Evolutionary conservation across 1,140 invertebrate species (phyloP).

Genomic region (Elymnias hypermnestra): DNA sequence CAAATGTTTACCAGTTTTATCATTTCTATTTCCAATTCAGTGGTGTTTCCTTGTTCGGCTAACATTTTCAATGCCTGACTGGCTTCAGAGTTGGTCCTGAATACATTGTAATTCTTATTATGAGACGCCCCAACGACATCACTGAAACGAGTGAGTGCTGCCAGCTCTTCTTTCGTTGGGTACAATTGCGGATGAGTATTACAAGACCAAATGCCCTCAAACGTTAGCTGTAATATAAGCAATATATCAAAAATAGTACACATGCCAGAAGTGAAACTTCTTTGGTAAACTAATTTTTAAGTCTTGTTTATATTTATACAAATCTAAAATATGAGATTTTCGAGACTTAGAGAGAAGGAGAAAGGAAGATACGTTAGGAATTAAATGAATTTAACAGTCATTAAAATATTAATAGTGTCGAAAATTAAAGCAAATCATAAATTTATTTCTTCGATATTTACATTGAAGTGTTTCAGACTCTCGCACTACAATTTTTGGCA

Average conservation of each 20-base stretch:
- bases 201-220: slow-evolving; percentile 97
- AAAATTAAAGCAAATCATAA: too few species aligned
- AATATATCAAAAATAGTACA: neutral
- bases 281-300: too few species aligned
- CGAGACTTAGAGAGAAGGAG: too few species aligned
- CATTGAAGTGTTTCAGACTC: too few species aligned
- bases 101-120: slow-evolving; percentile 90
- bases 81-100: slow-evolving; percentile 89
- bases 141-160: slow-evolving; percentile 93
- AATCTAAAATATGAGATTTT: too few species aligned
- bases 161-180: slow-evolving; percentile 85
- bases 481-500: too few species aligned
- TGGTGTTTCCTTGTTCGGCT: slow-evolving; percentile 94
- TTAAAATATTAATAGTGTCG: too few species aligned
- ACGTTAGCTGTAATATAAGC: slow-evolving; percentile 82
- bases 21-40: slow-evolving; percentile 93
- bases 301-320: too few species aligned
- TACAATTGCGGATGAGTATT: slow-evolving; percentile 98
- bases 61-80: slow-evolving; percentile 93
- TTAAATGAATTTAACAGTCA: too few species aligned
- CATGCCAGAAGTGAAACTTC: too few species aligned
- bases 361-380: too few species aligned
- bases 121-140: slow-evolving; percentile 98
- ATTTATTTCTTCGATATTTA: too few species aligned
- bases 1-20: slow-evolving; percentile 2